phyloP scores from a whole-genome alignment of 2,113 vertebrate genomes.

The Pao palembangensis region DNA sequence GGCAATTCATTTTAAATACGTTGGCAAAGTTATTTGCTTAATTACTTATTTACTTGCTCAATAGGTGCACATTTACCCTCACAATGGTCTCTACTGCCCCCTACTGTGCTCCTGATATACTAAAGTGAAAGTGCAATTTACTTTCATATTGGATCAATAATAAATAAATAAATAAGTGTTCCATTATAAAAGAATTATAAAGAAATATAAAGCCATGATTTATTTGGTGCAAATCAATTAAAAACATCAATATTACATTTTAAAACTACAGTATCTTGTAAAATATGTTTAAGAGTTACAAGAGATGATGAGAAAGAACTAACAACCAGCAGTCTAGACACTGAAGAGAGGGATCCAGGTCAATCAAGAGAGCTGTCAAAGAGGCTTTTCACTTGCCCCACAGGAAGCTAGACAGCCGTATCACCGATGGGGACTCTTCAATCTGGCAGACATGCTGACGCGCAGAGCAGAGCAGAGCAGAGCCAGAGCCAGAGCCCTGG shows the following conservation, averaged over 20 bases:
- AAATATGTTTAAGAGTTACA: not conserved
- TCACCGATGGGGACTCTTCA: conserved; percentile 56
- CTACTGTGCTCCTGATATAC: not conserved
- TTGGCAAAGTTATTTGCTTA: not conserved
- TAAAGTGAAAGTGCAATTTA: not conserved
- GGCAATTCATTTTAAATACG: not conserved
- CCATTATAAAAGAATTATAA: not conserved
- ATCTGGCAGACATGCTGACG: conserved; percentile 68
- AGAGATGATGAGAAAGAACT: conserved; percentile 16
- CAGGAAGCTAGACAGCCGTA: conserved; percentile 54
- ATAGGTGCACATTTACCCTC: not conserved
- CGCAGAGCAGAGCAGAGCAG: conserved; percentile 45
- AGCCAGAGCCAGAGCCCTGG: conserved; percentile 53
- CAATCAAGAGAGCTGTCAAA: conserved; percentile 72
- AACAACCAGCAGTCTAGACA: conserved; percentile 40
- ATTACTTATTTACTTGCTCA: not conserved
- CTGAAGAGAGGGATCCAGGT: conserved; percentile 28
- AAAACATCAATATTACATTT: not conserved
- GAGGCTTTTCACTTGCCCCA: conserved; percentile 60
- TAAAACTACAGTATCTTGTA: not conserved
- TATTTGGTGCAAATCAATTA: not conserved
- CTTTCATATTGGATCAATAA: no score
- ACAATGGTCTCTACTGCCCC: not conserved
- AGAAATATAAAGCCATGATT: not conserved
- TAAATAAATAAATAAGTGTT: not conserved